Evolutionary conservation across 2,797 vertebrate genomes (phyloP).

Genomic region (Cygnus olor): DNA sequence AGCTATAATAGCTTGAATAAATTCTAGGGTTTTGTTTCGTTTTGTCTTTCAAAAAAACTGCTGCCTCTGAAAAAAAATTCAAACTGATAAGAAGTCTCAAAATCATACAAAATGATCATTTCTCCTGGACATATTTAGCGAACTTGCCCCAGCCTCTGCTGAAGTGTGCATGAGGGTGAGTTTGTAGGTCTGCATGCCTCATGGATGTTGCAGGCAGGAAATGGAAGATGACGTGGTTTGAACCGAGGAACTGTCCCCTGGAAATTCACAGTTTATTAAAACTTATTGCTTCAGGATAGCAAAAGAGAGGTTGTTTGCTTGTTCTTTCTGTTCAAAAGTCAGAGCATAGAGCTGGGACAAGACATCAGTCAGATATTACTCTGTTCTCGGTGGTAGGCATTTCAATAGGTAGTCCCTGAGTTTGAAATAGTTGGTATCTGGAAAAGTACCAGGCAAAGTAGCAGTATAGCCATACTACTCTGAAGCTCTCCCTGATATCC

Average conservation of each 20-base stretch:
- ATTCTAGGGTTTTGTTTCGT: background rate
- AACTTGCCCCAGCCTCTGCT: background rate
- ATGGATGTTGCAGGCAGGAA: constrained; percentile 21
- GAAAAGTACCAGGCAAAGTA: background rate
- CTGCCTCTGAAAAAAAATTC: background rate
- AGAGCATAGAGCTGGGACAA: background rate
- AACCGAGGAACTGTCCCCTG: background rate
- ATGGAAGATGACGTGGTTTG: background rate
- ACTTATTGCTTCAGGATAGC: background rate
- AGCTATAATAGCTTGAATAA: background rate
- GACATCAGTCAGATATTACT: background rate
- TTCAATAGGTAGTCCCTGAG: background rate
- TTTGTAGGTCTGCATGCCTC: background rate
- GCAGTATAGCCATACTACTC: background rate
- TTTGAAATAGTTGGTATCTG: background rate
- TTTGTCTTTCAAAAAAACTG: background rate
- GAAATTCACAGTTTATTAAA: constrained; percentile 36
- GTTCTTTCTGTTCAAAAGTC: background rate
- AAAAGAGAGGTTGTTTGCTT: background rate
- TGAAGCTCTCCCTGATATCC: background rate
- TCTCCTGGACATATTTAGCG: background rate
- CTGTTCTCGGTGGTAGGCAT: background rate
- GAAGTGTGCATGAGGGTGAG: background rate
- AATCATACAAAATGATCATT: background rate
- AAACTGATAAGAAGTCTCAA: background rate